A percentile compares a stretch with the other conserved stretches of the same genome.
Evolutionary conservation across 1,140 invertebrate genomes (phyloP).

Genomic region (Agraylea sexmaculata): DNA sequence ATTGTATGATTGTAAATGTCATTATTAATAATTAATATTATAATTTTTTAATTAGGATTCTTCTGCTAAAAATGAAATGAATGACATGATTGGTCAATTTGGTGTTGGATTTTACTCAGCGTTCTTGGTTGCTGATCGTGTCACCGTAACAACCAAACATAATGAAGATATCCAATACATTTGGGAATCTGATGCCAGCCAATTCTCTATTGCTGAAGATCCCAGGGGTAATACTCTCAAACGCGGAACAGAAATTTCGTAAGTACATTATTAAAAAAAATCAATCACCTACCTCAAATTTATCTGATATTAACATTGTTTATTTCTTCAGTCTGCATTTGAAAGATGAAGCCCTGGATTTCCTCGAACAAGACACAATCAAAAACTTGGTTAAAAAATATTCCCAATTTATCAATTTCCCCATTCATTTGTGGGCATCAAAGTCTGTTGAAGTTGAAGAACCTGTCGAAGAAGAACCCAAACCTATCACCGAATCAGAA

Average conservation of each 20-base stretch:
- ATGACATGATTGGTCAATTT: constrained; percentile 90
- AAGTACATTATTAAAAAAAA: constrained; percentile 29
- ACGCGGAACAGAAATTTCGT: constrained; percentile 71
- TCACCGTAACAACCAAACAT: constrained; percentile 91
- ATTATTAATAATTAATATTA: neutral
- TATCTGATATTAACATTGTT: no score
- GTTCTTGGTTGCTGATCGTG: constrained; percentile 84
- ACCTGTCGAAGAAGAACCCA: constrained; percentile 45
- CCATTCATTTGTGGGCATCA: constrained; percentile 92
- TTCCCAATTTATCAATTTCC: constrained; percentile 99
- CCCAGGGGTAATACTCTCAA: constrained; percentile 84
- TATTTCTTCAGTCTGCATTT: constrained; percentile 67
- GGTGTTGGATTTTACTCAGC: constrained; percentile 97
- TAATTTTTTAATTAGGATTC: constrained; percentile 15
- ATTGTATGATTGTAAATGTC: no score
- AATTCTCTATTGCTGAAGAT: constrained; percentile 85
- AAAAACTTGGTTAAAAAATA: constrained; percentile 91
- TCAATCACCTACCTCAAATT: no score
- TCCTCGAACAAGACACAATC: constrained; percentile 84
- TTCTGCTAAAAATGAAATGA: constrained; percentile 48
- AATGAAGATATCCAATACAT: constrained; percentile 94
- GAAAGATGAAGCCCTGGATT: constrained; percentile 96
- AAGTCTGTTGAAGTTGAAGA: constrained; percentile 85
- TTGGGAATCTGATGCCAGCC: constrained; percentile 91
- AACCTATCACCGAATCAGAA: constrained; percentile 43